A percentile compares a stretch with the other conserved stretches of the same genome.
phyloP scores from a whole-genome alignment of 2,888 invertebrate genomes.

The Malthinus flaveolus region DNA sequence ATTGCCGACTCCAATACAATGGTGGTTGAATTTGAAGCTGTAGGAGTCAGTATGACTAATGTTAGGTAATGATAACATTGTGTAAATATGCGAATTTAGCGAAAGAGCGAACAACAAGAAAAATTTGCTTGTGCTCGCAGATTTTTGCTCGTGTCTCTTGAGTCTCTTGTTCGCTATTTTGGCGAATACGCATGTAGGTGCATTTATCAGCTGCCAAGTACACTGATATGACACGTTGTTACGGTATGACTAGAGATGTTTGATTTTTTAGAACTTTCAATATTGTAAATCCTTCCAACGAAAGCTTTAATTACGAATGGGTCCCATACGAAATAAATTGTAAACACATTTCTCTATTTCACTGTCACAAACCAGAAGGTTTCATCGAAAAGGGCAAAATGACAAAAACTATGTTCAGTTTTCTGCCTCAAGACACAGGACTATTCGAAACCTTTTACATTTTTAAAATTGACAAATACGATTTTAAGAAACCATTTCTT shows the following conservation, averaged over 20 bases:
- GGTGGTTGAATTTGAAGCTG: constrained; percentile 67
- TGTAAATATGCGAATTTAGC: no score
- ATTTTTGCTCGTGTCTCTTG: no score
- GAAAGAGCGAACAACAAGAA: no score
- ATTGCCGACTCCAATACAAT: constrained; percentile 51
- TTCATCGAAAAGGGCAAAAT: constrained; percentile 63
- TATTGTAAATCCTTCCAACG: constrained; percentile 68
- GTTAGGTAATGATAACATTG: constrained; percentile 17
- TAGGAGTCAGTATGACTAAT: constrained; percentile 57
- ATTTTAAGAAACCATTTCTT: constrained; percentile 61
- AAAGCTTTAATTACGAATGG: constrained; percentile 57
- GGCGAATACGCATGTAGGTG: no score
- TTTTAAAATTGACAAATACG: constrained; percentile 63
- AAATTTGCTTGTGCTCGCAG: no score
- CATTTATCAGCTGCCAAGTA: no score
- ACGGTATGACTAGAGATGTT: background rate
- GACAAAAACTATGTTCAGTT: constrained; percentile 65
- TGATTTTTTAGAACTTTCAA: constrained; percentile 58
- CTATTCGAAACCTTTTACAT: constrained; percentile 69
- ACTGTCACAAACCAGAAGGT: constrained; percentile 64
- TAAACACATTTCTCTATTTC: constrained; percentile 55
- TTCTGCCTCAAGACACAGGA: constrained; percentile 65
- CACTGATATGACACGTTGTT: no score
- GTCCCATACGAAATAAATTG: constrained; percentile 35
- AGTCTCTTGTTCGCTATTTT: no score